These are phyloP conservation scores for Tyria jacobaeae DNA, from an alignment of 2,888 invertebrate genomes.

Conservation along the genomic window DNA sequence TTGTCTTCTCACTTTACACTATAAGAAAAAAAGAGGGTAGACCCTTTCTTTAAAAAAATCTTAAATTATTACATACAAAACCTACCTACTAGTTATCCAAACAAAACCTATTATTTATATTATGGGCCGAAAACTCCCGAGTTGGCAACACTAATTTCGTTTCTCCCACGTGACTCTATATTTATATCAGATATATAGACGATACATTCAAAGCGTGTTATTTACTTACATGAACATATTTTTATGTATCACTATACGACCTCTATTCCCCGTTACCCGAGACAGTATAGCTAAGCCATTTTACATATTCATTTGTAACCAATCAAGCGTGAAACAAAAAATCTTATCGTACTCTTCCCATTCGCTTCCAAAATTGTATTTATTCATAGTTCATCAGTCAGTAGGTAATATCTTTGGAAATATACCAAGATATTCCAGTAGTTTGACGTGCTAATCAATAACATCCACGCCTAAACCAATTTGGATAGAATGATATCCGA, in stretches of 20 bases:
- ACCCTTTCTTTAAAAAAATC: too few relatives aligned
- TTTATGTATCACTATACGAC: not conserved
- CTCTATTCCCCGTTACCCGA: slow-evolving; percentile 7
- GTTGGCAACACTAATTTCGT: not conserved
- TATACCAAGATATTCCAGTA: not conserved
- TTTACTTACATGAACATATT: too few relatives aligned
- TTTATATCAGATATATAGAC: not conserved
- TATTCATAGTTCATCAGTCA: slow-evolving; percentile 7
- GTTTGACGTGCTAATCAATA: slow-evolving; percentile 13
- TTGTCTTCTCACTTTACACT: not conserved
- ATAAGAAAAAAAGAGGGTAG: not conserved
- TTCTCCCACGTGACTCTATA: not conserved
- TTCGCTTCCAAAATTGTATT: slow-evolving; percentile 11
- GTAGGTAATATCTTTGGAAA: slow-evolving; percentile 9
- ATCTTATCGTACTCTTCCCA: slow-evolving; percentile 16
- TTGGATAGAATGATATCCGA: slow-evolving; percentile 4
- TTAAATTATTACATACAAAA: too few relatives aligned
- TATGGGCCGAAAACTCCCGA: not conserved
- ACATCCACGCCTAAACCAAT: slow-evolving; percentile 4
- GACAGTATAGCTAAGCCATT: not conserved
- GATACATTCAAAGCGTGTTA: not conserved
- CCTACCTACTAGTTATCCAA: too few relatives aligned
- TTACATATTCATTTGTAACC: slow-evolving; percentile 18
- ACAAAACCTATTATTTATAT: not conserved
- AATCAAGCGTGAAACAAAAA: slow-evolving; percentile 21